Evolutionary conservation across 23 tunicate genomes (phyloP).

Genomic region (Clavelina lepadiformis): DNA sequence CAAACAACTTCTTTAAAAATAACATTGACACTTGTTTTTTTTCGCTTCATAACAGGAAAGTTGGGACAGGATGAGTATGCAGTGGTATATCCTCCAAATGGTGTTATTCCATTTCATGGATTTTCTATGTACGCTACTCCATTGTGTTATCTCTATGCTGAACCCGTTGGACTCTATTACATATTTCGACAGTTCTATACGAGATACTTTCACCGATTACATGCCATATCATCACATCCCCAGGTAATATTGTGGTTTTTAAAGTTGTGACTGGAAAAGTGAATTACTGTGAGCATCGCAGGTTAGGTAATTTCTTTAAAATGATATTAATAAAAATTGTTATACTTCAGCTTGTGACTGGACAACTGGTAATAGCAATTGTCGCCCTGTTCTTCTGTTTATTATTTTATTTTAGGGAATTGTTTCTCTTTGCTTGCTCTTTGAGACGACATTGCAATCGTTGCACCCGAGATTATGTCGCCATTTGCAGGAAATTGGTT

Average conservation of each 20-base stretch:
- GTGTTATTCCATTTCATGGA: constrained; percentile 96
- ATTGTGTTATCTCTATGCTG: constrained; percentile 80
- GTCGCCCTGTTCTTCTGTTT: no score
- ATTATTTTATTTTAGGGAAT: no score
- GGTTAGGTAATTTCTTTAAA: not conserved
- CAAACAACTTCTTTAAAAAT: no score
- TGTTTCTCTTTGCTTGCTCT: constrained; percentile 75
- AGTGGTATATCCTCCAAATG: constrained; percentile 85
- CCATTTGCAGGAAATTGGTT: constrained; percentile 75
- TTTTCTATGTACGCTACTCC: constrained; percentile 95
- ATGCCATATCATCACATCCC: constrained; percentile 90
- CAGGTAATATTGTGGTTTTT: constrained; percentile 39
- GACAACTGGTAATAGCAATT: no score
- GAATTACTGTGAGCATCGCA: not conserved
- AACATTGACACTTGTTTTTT: no score
- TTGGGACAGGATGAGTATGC: constrained; percentile 80
- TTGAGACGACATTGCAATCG: constrained; percentile 67
- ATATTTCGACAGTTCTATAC: constrained; percentile 76
- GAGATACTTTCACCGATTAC: constrained; percentile 68
- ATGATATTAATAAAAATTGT: no score
- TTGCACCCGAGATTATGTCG: constrained; percentile 75
- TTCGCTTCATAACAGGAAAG: no score
- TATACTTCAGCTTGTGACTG: no score
- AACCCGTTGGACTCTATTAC: constrained; percentile 58
- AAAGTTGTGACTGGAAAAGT: not conserved